phyloP scores from a whole-genome alignment of 2,797 vertebrate species.

The Avahi laniger region DNA sequence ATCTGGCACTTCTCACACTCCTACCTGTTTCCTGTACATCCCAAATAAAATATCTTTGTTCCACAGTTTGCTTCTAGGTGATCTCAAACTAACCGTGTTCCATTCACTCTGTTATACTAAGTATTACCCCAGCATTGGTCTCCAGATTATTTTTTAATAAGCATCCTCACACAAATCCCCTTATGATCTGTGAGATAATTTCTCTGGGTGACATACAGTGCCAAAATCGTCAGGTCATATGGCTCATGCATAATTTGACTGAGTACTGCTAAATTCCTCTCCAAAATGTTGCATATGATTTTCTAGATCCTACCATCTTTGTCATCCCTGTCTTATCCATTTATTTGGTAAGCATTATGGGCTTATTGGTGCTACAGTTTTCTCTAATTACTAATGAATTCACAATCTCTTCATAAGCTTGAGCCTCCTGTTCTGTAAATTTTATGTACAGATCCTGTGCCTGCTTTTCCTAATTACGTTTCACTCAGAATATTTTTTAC shows the following conservation, averaged over 20 bases:
- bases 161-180: not conserved
- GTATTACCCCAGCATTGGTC: not conserved
- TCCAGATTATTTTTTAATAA: not conserved
- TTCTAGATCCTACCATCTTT: not conserved
- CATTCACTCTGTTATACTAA: not conserved
- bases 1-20: not conserved
- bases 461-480: not conserved
- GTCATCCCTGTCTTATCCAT: not conserved
- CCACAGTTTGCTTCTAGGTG: not conserved
- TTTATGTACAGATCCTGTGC: not conserved
- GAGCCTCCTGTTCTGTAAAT: not conserved
- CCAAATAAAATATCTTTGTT: not conserved
- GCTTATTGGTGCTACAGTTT: not conserved
- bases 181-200: not conserved
- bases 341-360: not conserved
- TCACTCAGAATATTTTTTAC: not conserved
- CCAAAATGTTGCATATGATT: not conserved
- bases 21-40: not conserved
- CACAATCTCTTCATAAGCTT: not conserved
- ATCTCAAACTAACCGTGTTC: not conserved
- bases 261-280: not conserved
- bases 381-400: not conserved
- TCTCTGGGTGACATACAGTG: not conserved
- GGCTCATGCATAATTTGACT: not conserved
- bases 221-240: accelerated